Percentiles rank a stretch among this genome's conserved stretches.
These are phyloP conservation scores for Acanthacorydalis orientalis DNA, from an alignment of 2,888 invertebrate species.

Conservation along the genomic window DNA sequence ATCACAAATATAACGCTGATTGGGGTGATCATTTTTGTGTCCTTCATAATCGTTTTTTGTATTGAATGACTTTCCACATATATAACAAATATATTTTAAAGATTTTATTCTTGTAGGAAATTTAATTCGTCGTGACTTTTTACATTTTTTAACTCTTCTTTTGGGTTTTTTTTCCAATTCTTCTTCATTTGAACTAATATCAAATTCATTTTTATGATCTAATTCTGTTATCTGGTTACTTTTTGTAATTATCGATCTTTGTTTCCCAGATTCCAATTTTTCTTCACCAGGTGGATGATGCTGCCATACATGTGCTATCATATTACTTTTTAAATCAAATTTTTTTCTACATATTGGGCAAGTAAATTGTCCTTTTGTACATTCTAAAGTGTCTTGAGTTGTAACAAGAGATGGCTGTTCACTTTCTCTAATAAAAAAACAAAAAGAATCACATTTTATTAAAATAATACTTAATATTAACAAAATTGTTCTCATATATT, in stretches of 20 bases:
- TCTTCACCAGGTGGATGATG: neutral
- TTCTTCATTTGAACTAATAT: neutral
- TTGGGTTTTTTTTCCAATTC: neutral
- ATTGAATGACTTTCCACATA: conserved; percentile 1
- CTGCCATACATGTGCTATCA: conserved; percentile 4
- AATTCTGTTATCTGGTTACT: neutral
- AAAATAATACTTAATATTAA: no score
- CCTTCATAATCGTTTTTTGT: neutral
- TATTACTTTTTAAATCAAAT: conserved; percentile 5
- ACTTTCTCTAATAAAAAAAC: no score
- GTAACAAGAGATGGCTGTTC: neutral
- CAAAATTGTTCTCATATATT: no score
- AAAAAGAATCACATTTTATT: no score
- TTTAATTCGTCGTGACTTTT: neutral
- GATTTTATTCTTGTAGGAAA: neutral
- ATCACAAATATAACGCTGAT: conserved; percentile 3
- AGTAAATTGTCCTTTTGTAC: conserved; percentile 2
- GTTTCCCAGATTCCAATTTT: neutral
- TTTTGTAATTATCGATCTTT: neutral
- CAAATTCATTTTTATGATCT: neutral
- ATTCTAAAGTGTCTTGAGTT: conserved; percentile 1
- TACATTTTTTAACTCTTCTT: conserved; percentile 1
- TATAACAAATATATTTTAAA: conserved; percentile 2
- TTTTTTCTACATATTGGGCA: conserved; percentile 3
- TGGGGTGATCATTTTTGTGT: conserved; percentile 1